Base-by-base conservation (phyloP, 2,888 invertebrate species). In the Caenorhabditis sp. region DNA sequence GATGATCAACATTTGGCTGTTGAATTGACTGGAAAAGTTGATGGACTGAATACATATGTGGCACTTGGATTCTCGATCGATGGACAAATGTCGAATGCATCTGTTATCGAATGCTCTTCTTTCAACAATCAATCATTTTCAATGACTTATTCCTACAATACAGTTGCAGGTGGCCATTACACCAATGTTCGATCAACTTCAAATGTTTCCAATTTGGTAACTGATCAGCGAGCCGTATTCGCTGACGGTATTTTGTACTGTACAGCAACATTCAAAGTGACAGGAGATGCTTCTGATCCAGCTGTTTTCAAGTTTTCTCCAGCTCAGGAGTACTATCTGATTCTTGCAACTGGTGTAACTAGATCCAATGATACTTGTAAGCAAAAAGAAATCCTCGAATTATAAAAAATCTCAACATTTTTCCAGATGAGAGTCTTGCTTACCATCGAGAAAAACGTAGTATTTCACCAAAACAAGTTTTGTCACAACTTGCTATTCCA, bases 181-280 rank as follows among this genome's bases (percentile, higher is more conserved):
- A 8, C 6, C 5, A 73, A 73, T 43, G 21, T 68, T 19, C 63
- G 72, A 24, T 57, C 69, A 8, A 23, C 66, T 21, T 12, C 60
- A 17, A 57, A 66, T 37, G 50, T 62, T 36, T 23, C 58, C 10
- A 21, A 21, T 2, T 21, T 66, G 3, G 53, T 74, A 37, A 54
- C 61, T 5, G 69, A 74, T 53, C 54, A 26, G 26, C 27, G 31
- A 23, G 54, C 66, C 10, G 54, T 57, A 23, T 66, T 62, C 12
- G 63, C 60, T 2, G 69, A 74, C 36, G 78, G 78, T n/a, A 31
- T 64, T 3, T 36, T 76, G 14, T 76, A 69, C 26, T 78, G 78
- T 51, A 63, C 64, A 10, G 78, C 73, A 0, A 59, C 61, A n/a
- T 60, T 76, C 10, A 19, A 55, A 23, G 69, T 78, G 1, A 49